Conservation (phyloP, 30 jellyfish, hydroid and myxozoan genomes). For the Mastigias papua region DNA sequence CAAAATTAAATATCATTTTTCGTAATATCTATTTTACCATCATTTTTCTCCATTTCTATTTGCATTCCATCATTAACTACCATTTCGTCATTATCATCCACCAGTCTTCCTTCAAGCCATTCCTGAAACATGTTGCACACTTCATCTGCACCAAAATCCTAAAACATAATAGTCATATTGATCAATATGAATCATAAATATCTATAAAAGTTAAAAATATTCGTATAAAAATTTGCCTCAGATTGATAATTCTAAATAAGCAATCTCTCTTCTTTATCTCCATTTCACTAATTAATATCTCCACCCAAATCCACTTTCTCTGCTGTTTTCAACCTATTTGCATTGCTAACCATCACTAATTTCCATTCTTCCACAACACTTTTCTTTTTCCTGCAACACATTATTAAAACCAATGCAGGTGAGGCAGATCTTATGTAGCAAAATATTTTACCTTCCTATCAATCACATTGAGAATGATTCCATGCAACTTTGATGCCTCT, state of each 20-base stretch:
- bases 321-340: background rate
- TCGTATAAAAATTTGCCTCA: too few species aligned
- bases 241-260: too few species aligned
- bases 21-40: too few species aligned
- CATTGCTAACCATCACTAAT: background rate
- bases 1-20: too few species aligned
- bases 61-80: slow-evolving; percentile 22
- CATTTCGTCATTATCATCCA: slow-evolving; percentile 1
- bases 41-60: slow-evolving; percentile 1
- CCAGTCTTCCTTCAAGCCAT: slow-evolving; percentile 18
- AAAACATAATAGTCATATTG: too few species aligned
- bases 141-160: background rate
- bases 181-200: too few species aligned
- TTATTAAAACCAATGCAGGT: too few species aligned
- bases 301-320: background rate
- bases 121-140: slow-evolving; percentile 1
- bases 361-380: background rate
- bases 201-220: too few species aligned
- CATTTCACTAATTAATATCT: too few species aligned
- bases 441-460: slow-evolving; percentile 1
- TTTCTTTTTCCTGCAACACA: too few species aligned
- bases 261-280: too few species aligned
- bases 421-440: background rate
- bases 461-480: slow-evolving; percentile 9
- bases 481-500: background rate